Evolutionary conservation across 2,797 vertebrate genomes (phyloP).

Genomic region (Meriones psammophilus): DNA sequence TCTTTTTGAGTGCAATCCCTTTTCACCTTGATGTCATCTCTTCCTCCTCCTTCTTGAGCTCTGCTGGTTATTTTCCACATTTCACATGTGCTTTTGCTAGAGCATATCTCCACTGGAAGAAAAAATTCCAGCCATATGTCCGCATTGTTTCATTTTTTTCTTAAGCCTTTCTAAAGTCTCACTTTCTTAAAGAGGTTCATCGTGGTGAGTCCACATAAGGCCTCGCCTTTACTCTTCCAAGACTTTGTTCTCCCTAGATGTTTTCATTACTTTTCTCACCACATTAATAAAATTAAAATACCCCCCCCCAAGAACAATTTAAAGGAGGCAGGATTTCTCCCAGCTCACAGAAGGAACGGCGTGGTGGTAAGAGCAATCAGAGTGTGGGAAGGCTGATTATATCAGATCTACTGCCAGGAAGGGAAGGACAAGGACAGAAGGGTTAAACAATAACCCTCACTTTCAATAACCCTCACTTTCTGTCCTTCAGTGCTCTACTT

Average conservation of each 20-base stretch:
- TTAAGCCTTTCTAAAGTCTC: background rate
- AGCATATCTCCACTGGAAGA: background rate
- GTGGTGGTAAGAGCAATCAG: background rate
- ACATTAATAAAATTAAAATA: background rate
- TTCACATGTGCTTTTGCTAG: background rate
- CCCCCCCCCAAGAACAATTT: background rate
- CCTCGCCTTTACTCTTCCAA: background rate
- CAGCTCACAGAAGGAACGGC: background rate
- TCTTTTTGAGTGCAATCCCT: background rate
- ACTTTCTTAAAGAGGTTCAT: background rate
- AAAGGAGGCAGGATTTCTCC: background rate
- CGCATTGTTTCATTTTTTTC: background rate
- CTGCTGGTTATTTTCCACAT: background rate
- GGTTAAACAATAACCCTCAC: background rate
- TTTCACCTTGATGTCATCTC: background rate
- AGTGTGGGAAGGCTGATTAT: background rate
- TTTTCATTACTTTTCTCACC: background rate
- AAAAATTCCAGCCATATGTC: background rate
- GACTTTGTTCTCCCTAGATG: background rate
- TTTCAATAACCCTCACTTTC: background rate
- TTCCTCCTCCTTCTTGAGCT: background rate
- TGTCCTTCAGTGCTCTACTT: background rate
- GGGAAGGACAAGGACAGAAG: background rate
- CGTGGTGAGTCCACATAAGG: background rate
- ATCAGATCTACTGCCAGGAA: background rate